Percentiles rank a stretch among this genome's conserved stretches.
Evolutionary conservation across 2,113 vertebrate genomes (phyloP).

Genomic region (Cavia aperea): DNA sequence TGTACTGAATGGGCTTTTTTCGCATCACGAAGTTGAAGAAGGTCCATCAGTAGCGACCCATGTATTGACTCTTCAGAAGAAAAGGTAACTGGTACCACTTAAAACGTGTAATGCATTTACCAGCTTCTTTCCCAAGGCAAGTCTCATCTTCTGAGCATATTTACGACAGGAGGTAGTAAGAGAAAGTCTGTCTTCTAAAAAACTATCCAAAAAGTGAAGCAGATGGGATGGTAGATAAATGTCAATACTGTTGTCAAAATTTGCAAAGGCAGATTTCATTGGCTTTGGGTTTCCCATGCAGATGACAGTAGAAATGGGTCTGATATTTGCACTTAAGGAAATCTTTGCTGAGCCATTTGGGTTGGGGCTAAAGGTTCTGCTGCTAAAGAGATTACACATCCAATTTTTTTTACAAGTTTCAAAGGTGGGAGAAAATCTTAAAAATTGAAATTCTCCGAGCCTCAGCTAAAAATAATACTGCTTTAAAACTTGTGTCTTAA

Average conservation of each 20-base stretch:
- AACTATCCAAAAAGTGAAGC: not conserved
- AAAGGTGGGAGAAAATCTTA: not conserved
- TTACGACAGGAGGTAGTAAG: not conserved
- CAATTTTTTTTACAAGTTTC: not conserved
- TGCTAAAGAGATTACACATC: not conserved
- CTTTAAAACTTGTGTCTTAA: conserved; percentile 6
- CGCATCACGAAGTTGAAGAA: not conserved
- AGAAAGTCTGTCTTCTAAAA: conserved; percentile 5
- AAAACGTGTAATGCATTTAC: not conserved
- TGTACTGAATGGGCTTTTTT: not conserved
- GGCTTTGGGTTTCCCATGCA: not conserved
- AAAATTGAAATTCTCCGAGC: not conserved
- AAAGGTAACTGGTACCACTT: not conserved
- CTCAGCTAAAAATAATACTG: not conserved
- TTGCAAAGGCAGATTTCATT: conserved; percentile 17
- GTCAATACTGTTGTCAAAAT: conserved; percentile 31
- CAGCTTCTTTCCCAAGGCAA: not conserved
- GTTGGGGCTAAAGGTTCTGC: not conserved
- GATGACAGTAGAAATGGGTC: not conserved
- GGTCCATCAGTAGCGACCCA: too few species aligned
- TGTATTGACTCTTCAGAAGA: not conserved
- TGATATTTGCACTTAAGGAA: conserved; percentile 2
- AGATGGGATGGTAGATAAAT: conserved; percentile 31
- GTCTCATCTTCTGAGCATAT: not conserved
- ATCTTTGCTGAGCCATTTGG: not conserved